These are phyloP conservation scores for Protaetia brevitarsis DNA, from an alignment of 1,140 invertebrate species.

Conservation along the genomic window DNA sequence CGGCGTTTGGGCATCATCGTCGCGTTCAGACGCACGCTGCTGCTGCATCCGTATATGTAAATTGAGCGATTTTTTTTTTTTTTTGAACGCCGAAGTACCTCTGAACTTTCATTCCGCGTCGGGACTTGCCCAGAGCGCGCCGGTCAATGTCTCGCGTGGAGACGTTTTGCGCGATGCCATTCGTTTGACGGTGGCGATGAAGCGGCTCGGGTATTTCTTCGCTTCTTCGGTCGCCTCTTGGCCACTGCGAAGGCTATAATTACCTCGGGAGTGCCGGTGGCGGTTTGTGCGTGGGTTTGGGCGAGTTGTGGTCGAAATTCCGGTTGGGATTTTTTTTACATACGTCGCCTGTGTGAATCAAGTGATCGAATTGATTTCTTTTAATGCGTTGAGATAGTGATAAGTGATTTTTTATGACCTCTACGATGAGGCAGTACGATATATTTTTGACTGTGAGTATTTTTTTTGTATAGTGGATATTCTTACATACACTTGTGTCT, in stretches of 20 bases:
- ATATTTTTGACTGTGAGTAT: not conserved
- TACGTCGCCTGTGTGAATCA: not conserved
- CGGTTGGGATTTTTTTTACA: not conserved
- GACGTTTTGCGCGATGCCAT: not conserved
- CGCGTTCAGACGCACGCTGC: too few relatives aligned
- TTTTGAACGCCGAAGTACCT: conserved; percentile 9
- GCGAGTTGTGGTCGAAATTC: not conserved
- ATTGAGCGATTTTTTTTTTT: conserved; percentile 9
- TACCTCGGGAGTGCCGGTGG: not conserved
- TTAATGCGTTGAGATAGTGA: too few relatives aligned
- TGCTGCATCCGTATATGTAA: too few relatives aligned
- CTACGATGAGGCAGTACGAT: not conserved
- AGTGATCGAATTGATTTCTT: too few relatives aligned
- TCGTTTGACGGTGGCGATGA: not conserved
- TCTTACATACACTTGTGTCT: too few relatives aligned
- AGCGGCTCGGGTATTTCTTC: not conserved
- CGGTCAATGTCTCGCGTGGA: not conserved
- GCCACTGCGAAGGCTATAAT: not conserved
- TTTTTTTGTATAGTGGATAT: too few relatives aligned
- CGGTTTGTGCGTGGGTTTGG: not conserved
- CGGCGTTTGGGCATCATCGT: not conserved
- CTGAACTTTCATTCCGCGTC: conserved; percentile 2
- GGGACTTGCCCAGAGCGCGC: not conserved
- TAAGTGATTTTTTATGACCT: too few relatives aligned
- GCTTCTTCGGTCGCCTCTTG: not conserved